These are phyloP conservation scores for Vultur gryphus DNA, from an alignment of 2,797 vertebrate species.

Conservation along the genomic window DNA sequence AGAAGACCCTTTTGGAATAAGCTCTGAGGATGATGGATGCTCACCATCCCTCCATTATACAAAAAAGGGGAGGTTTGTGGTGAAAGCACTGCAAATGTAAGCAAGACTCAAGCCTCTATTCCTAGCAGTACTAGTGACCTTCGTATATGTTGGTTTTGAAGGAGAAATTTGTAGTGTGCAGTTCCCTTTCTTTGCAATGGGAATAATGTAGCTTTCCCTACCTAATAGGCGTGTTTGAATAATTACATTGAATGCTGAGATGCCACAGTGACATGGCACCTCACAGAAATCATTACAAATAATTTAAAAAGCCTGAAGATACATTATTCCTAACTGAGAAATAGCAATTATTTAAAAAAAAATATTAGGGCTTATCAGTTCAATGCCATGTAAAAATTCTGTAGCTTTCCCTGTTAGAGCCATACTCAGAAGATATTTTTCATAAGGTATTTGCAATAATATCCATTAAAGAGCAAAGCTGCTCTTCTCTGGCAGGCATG, in stretches of 20 bases:
- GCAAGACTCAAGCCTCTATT: background rate
- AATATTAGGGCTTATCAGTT: background rate
- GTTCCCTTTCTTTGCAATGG: background rate
- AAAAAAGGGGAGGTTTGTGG: background rate
- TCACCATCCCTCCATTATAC: background rate
- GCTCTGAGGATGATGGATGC: background rate
- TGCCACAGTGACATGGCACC: background rate
- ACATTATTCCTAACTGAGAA: background rate
- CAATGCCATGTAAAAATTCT: background rate
- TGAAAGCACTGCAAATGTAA: background rate
- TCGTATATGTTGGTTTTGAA: background rate
- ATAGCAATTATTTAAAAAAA: background rate
- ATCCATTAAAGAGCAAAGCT: background rate
- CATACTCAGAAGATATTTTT: background rate
- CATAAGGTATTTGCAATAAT: background rate
- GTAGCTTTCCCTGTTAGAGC: background rate
- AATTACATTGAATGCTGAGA: background rate
- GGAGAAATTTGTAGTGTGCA: background rate
- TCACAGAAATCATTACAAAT: background rate
- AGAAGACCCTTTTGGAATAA: background rate
- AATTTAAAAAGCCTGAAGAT: background rate
- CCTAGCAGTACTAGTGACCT: background rate
- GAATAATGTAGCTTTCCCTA: background rate
- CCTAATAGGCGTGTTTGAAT: background rate
- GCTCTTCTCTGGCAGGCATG: background rate